Conservation (phyloP, 2,888 invertebrate genomes). For the Lydus trimaculatus region DNA sequence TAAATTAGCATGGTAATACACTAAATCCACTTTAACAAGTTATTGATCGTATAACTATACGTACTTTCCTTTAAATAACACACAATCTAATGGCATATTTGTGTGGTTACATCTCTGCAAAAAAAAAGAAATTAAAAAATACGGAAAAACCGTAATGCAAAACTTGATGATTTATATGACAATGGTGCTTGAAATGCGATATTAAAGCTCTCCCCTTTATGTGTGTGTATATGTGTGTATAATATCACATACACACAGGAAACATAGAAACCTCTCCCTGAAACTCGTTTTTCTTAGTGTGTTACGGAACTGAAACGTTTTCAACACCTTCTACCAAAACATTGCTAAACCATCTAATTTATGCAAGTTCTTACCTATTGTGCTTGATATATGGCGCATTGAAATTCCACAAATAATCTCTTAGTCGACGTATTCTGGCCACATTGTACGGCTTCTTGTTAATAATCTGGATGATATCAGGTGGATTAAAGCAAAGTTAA, state of each 20-base stretch:
- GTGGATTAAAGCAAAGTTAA: background rate
- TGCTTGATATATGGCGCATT: conserved; percentile 6
- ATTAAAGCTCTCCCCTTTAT: background rate
- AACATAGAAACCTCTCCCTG: background rate
- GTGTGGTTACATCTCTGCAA: background rate
- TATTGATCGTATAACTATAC: background rate
- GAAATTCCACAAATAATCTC: conserved; percentile 8
- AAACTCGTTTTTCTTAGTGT: background rate
- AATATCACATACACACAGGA: background rate
- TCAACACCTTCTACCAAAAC: background rate
- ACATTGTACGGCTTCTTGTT: background rate
- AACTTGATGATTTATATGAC: background rate
- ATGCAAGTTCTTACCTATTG: conserved; percentile 9
- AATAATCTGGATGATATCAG: background rate
- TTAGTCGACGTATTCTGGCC: background rate
- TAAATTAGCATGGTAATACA: background rate
- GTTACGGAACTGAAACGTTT: background rate
- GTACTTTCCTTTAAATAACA: background rate
- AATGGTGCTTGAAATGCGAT: background rate
- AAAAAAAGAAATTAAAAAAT: background rate
- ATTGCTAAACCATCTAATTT: background rate
- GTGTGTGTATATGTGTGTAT: background rate
- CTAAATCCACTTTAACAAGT: background rate
- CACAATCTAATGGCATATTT: background rate
- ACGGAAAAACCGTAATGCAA: background rate